phyloP scores from a whole-genome alignment of 35 echinoderm and acorn worm genomes.

The Diadema setosum region DNA sequence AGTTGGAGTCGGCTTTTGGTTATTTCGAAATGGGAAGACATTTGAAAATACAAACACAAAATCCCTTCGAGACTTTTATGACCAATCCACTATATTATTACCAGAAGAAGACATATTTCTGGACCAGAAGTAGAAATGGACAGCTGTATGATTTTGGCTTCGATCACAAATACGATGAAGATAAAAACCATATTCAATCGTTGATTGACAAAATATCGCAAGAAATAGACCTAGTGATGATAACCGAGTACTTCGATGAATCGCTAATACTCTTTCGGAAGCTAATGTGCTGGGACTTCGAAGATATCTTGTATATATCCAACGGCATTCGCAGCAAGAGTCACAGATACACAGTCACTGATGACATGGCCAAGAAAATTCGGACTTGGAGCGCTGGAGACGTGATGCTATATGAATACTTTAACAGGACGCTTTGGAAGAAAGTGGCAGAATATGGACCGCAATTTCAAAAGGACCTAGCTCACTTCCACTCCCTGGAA shows the following conservation, averaged over 20 bases:
- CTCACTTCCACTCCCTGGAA: background rate
- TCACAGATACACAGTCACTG: background rate
- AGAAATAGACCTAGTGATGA: conserved; percentile 82
- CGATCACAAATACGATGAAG: background rate
- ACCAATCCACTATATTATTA: conserved; percentile 45
- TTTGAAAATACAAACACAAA: background rate
- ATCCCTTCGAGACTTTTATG: conserved; percentile 65
- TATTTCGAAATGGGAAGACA: conserved; percentile 48
- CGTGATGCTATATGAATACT: conserved; percentile 62
- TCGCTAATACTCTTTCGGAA: conserved; percentile 63
- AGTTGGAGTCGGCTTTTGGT: conserved; percentile 65
- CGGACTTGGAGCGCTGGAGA: conserved; percentile 64
- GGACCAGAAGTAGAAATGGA: conserved; percentile 25
- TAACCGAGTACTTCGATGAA: conserved; percentile 87
- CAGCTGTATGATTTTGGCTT: conserved; percentile 80
- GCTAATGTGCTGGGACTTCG: conserved; percentile 77
- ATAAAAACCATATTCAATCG: background rate
- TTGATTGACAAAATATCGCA: conserved; percentile 32
- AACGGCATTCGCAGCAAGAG: conserved; percentile 27
- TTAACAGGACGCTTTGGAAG: conserved; percentile 79
- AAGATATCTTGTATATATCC: conserved; percentile 75
- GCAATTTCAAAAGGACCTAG: background rate
- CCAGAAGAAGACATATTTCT: background rate
- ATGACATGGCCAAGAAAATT: conserved; percentile 25
- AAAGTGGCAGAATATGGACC: conserved; percentile 60